Base-by-base conservation (phyloP, 2,888 invertebrate species). In the Ormyrus pomaceus region DNA sequence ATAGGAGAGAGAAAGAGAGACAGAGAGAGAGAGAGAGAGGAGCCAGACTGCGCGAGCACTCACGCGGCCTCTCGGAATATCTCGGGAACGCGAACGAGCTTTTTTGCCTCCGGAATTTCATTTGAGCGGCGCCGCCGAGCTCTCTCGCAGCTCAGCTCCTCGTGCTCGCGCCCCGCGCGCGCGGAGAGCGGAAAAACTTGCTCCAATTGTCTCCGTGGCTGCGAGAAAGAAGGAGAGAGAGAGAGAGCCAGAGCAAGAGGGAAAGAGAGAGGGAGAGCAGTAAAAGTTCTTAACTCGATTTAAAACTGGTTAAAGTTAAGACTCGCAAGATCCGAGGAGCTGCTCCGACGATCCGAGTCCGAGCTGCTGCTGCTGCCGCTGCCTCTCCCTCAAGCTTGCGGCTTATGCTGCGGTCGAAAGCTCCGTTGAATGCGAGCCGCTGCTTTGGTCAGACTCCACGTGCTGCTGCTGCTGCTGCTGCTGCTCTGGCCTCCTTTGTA, bases 231-330 rank as follows among this genome's bases (percentile, higher is more conserved):
- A 7, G 58, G 13, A 10, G 69, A n/a, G n/a, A n/a, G n/a, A n/a
- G n/a, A n/a, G n/a, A n/a, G 34, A 53, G 55, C 19, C 51, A 61
- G 64, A n/a, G 34, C 4, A 0, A 46, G 45, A 45, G 58, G 6
- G 56, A 56, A n/a, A 7, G 56, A 34, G 69, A 34, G 58, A 13
- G 46, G 46, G 48, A 53, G 45, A 4, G 34, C 70, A 65, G 75
- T 80, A 66, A 80, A 86, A 85, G 83, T 86, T 86, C 85, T 84
- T 84, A 86, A 86, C 85, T 86, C 84, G 85, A 86, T 86, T 85
- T 86, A 85, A 86, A 86, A 85, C 85, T 86, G 84, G 85, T 86
- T 86, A 85, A 86, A 86, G 84, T 86, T 84, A 82, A 84, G 82
- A 77, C 70, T 66, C 83, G 61, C 58, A 59, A 51, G 74, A 75